Base-by-base conservation (phyloP, 2,888 invertebrate species). In the Eurois occulta region DNA sequence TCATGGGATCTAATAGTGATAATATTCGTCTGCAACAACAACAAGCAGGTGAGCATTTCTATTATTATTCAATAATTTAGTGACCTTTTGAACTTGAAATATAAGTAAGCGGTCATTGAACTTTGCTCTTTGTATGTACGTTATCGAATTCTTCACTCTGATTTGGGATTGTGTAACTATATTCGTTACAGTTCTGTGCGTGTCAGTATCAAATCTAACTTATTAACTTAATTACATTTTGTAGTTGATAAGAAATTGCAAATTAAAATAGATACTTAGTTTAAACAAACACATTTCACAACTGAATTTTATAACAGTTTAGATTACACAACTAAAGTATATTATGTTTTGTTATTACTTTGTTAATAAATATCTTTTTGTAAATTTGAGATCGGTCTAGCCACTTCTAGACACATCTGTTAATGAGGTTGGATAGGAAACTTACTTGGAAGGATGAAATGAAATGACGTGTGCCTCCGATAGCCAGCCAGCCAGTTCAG, bases 21-120 rank as follows among this genome's bases (percentile, higher is more conserved):
- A 89, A 89, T 83, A 87, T 88, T 80, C 81, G 90, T 81, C 89
- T 89, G 77, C 90, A 92, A 76, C 86, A 90, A 72, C 90, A 90
- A 86, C 82, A 91, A 78, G 90, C 95, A 93, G 96, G 96, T 96
- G 89, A 95, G 94, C 89, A 75, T 52, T 77, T 70, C 65, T 75
- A 55, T 46, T 78, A 81, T 48, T 60, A 77, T 83, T 77, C 24
- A 77, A 82, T 80, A 80, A 85, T 87, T 86, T 84, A 58, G 76
- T 89, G 86, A 88, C 79, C 81, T 85, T 85, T 85, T 89, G 89
- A 90, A 89, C 90, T 90, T 90, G 89, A 88, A 86, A 84, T 87
- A 74, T 72, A 69, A 64, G 76, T 83, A 76, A 77, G 82, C 80
- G 91, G 91, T 92, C 92, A 83, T 88, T 92, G 91, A 93, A 91